Base-by-base conservation (phyloP, 2,113 vertebrate species). In the Gopherus flavomarginatus region DNA sequence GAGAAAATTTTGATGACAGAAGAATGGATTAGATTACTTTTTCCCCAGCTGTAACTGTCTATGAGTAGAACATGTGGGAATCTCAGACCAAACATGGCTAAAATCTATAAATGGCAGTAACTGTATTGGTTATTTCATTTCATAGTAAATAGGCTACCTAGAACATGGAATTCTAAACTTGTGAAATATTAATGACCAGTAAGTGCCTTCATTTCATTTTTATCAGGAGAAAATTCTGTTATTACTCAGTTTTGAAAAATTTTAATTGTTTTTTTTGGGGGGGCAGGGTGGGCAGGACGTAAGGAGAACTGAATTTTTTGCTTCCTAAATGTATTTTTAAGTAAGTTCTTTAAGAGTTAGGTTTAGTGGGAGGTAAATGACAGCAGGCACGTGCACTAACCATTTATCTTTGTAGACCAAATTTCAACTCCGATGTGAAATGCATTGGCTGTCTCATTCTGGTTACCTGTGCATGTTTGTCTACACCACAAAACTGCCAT, bases 291-390 rank as follows among this genome's bases (percentile, higher is more conserved):
- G 10, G 19, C 13, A 90, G 56, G 49, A 29, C 31, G 7, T 29
- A 38, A 31, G 13, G n/a, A 16, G 31, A 86, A 82, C 80, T 2
- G 78, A 87, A 26, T 79, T 89, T 22, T 47, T 10, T 5, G 85
- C 81, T 86, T 85, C 21, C 11, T 3, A 29, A n/a, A 52, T 85
- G 85, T 26, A 16, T 19, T 79, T 91, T 83, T 54, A 81, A 93
- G 38, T 72, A 94, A 88, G 59, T 95, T 95, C 69, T 95, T 90
- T 75, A 12, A 52, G 83, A 69, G 47, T 4, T 49, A 88, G 83
- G 31, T 91, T 95, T 65, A 85, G 42, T 93, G 52, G 77, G 89
- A 92, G 91, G 14, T 86, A 81, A 91, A 89, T 8, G 42, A 49
- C 35, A 86, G 49, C n/a, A 85, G 89, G 47, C 6, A 2, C 5